A percentile compares a stretch with the other conserved stretches of the same genome.
phyloP scores from a whole-genome alignment of 92 coral and sea anemone species.

The Phymanthus crucifer region DNA sequence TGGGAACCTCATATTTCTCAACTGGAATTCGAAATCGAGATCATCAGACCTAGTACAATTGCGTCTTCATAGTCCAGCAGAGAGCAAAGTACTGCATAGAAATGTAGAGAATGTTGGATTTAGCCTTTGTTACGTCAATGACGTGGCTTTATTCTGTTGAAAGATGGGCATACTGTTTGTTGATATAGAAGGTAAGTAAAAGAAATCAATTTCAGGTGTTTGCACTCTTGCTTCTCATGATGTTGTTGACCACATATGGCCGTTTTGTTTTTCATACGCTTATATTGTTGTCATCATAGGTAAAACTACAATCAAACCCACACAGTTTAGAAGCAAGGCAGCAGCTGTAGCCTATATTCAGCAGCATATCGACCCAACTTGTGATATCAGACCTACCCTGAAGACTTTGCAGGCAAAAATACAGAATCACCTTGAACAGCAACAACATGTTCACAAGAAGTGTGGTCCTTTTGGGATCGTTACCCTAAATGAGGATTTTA shows the following conservation, averaged over 20 bases:
- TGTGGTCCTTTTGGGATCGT: constrained; percentile 54
- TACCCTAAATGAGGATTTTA: constrained; percentile 37
- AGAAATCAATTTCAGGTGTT: neutral
- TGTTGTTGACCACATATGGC: neutral
- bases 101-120: constrained; percentile 35
- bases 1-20: constrained; percentile 51
- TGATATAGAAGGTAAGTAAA: constrained; percentile 44
- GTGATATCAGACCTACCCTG: constrained; percentile 34
- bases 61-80: constrained; percentile 50
- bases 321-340: constrained; percentile 54
- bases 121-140: constrained; percentile 50
- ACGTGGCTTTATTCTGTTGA: constrained; percentile 48
- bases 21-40: constrained; percentile 51
- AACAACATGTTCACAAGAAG: constrained; percentile 48
- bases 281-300: constrained; percentile 24
- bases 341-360: constrained; percentile 43
- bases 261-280: neutral
- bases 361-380: constrained; percentile 35
- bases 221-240: neutral
- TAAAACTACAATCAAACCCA: constrained; percentile 33
- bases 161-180: constrained; percentile 42
- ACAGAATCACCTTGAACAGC: constrained; percentile 47
- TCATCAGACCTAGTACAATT: constrained; percentile 47
- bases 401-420: constrained; percentile 50
- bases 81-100: constrained; percentile 42